phyloP scores from a whole-genome alignment of 2,113 vertebrate species.

The Pagrus major region DNA sequence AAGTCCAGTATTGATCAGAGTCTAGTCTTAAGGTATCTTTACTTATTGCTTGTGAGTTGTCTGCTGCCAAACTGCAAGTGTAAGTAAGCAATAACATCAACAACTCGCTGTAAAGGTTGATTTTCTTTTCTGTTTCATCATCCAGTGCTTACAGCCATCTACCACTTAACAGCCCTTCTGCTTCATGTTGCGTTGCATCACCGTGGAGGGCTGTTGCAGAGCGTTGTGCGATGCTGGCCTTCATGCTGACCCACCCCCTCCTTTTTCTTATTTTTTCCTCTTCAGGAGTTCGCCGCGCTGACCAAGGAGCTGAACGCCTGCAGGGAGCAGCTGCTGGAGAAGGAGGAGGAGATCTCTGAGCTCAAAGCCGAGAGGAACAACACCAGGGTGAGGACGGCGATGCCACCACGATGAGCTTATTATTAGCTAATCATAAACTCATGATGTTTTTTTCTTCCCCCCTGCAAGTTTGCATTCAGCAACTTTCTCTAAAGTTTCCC shows the following conservation, averaged over 20 bases:
- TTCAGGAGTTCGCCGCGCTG: conserved; percentile 96
- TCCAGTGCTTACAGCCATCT: neutral
- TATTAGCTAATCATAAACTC: neutral
- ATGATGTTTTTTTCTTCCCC: neutral
- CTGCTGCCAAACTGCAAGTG: too few relatives aligned
- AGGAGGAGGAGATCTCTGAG: conserved; percentile 99
- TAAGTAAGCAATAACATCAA: neutral
- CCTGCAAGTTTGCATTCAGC: neutral
- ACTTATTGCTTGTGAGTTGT: too few relatives aligned
- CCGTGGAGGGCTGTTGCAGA: neutral
- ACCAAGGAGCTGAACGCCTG: conserved; percentile 98
- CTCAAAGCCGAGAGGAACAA: conserved; percentile 99
- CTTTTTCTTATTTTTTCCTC: neutral
- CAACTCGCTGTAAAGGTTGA: neutral
- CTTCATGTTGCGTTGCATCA: conserved; percentile 10
- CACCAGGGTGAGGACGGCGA: conserved; percentile 81
- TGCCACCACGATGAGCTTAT: too few relatives aligned
- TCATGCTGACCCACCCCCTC: conserved; percentile 35
- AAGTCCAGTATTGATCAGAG: too few relatives aligned
- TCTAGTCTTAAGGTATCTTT: too few relatives aligned
- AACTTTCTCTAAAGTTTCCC: conserved; percentile 5
- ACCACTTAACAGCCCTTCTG: neutral
- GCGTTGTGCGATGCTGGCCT: conserved; percentile 1
- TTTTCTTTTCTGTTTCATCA: neutral
- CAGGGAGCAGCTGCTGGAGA: conserved; percentile 97